Evolutionary conservation across 2,888 invertebrate genomes (phyloP).

Genomic region (Neoitamus cyanurus): DNA sequence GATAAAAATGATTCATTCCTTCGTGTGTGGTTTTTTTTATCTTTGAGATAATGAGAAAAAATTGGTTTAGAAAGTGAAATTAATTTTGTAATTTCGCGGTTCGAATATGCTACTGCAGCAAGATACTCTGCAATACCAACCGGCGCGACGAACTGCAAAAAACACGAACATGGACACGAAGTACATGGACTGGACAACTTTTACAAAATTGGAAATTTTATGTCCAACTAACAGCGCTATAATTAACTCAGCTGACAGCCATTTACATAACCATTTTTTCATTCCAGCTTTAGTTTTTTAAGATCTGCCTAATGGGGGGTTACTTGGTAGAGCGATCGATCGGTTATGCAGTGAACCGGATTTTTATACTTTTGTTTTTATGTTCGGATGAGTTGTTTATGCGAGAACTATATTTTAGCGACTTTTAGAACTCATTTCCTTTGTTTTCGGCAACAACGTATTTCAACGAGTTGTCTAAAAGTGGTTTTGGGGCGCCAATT

Average conservation of each 20-base stretch:
- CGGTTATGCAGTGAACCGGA: constrained; percentile 21
- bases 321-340: constrained; percentile 7
- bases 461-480: neutral
- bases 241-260: constrained; percentile 36
- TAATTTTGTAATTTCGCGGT: neutral
- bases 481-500: neutral
- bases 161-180: neutral
- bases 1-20: neutral
- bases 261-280: constrained; percentile 30
- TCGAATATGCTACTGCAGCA: neutral
- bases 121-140: neutral
- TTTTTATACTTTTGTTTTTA: neutral
- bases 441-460: neutral
- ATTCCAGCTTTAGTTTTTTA: neutral
- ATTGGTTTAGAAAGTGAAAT: constrained; percentile 22
- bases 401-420: neutral
- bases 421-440: neutral
- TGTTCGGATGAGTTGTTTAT: neutral
- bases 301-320: neutral
- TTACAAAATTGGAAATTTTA: constrained; percentile 6
- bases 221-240: neutral
- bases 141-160: neutral
- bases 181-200: constrained; percentile 19
- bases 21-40: neutral
- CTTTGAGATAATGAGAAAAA: neutral